phyloP scores from a whole-genome alignment of 2,888 invertebrate genomes.

The Idaea dimidiata region DNA sequence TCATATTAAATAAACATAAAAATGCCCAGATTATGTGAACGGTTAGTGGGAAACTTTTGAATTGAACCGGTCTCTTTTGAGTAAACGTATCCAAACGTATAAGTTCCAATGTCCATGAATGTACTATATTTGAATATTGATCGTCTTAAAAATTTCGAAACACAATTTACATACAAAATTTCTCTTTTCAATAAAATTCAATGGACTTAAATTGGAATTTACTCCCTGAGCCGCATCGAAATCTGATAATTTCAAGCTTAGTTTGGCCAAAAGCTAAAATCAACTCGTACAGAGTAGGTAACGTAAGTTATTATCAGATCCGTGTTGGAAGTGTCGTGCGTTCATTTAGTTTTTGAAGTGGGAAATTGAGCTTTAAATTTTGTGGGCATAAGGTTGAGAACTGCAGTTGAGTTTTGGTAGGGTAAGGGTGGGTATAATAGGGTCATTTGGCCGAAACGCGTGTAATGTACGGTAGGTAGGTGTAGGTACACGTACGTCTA shows the following conservation, averaged over 20 bases:
- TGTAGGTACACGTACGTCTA: constrained; percentile 46
- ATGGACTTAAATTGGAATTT: constrained; percentile 42
- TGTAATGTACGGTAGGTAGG: constrained; percentile 47
- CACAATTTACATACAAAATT: constrained; percentile 30
- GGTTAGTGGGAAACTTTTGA: constrained; percentile 20
- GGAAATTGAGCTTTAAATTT: constrained; percentile 42
- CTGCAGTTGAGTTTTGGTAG: constrained; percentile 31
- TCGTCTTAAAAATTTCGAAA: constrained; percentile 24
- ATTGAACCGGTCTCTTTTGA: constrained; percentile 20
- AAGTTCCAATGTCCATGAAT: constrained; percentile 15
- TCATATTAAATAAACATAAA: constrained; percentile 31
- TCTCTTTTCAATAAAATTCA: constrained; percentile 35
- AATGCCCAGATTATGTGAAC: constrained; percentile 24
- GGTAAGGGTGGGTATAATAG: constrained; percentile 63
- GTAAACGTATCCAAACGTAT: neutral
- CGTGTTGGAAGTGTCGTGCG: constrained; percentile 53
- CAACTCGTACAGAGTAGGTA: constrained; percentile 58
- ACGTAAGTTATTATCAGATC: constrained; percentile 63
- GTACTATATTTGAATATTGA: constrained; percentile 32
- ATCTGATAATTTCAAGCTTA: constrained; percentile 49
- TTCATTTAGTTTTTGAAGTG: constrained; percentile 45
- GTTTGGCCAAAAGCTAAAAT: constrained; percentile 53
- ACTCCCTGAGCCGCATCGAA: constrained; percentile 44
- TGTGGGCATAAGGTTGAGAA: constrained; percentile 48
- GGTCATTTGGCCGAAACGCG: constrained; percentile 66